A percentile compares a stretch with the other conserved stretches of the same genome.
phyloP scores from a whole-genome alignment of 2,888 invertebrate species.

The Ypsolopha scabrella region DNA sequence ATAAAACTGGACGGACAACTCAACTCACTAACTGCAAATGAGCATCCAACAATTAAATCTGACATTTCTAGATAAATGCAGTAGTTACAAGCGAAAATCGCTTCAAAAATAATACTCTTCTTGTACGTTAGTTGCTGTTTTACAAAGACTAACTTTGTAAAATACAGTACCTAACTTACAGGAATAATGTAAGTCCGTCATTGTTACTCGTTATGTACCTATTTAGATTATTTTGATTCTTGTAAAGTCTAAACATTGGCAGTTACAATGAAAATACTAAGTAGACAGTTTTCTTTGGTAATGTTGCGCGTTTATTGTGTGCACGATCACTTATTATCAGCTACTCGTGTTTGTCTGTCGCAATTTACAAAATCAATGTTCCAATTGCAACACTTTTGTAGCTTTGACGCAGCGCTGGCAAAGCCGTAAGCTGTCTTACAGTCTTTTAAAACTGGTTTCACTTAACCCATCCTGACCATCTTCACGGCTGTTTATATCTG shows the following conservation, averaged over 20 bases:
- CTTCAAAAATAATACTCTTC: not conserved
- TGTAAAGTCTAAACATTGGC: not conserved
- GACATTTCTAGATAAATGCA: conserved; percentile 16
- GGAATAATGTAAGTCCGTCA: too few relatives aligned
- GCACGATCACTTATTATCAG: conserved; percentile 5
- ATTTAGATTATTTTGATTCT: not conserved
- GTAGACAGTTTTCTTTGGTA: conserved; percentile 41
- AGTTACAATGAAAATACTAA: conserved; percentile 3
- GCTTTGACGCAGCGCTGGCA: not conserved
- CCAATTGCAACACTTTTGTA: not conserved
- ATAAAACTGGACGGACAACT: conserved; percentile 69
- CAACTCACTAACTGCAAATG: conserved; percentile 65
- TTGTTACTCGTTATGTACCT: not conserved
- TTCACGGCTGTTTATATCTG: conserved; percentile 24
- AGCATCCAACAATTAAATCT: conserved; percentile 54
- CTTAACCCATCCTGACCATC: not conserved
- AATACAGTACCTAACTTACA: not conserved
- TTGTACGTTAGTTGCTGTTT: not conserved
- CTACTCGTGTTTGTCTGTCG: not conserved
- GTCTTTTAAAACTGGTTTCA: not conserved
- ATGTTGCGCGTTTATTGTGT: conserved; percentile 22
- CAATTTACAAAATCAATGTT: not conserved
- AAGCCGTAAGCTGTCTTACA: not conserved
- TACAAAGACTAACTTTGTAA: not conserved
- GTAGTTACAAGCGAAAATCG: conserved; percentile 1